Percentiles rank a stretch among this genome's conserved stretches.
Conservation (phyloP, 2,888 invertebrate genomes). For the Subacronicta megacephala region DNA sequence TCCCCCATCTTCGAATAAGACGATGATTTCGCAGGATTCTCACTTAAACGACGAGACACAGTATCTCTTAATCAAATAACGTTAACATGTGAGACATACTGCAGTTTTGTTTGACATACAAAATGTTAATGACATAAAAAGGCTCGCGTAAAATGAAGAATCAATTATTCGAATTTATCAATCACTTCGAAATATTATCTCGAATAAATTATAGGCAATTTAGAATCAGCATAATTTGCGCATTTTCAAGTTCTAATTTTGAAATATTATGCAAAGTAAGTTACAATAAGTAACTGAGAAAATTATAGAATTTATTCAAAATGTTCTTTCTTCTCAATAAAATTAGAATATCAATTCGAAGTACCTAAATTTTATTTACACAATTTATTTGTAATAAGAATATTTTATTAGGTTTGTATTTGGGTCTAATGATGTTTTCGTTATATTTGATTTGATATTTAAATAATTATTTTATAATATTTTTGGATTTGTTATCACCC, state of each 20-base stretch:
- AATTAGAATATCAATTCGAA: constrained; percentile 27
- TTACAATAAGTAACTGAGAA: constrained; percentile 8
- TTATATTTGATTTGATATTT: constrained; percentile 13
- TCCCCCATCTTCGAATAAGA: constrained; percentile 53
- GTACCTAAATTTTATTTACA: constrained; percentile 26
- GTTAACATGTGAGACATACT: constrained; percentile 64
- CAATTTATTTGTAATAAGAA: constrained; percentile 26
- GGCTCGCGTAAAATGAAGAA: constrained; percentile 4
- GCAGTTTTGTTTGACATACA: constrained; percentile 19
- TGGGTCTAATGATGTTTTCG: constrained; percentile 31
- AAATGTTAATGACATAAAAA: constrained; percentile 2
- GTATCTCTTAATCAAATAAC: constrained; percentile 75
- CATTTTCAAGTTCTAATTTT: constrained; percentile 7
- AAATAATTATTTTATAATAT: background rate
- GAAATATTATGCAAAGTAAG: constrained; percentile 18
- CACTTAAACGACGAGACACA: constrained; percentile 59
- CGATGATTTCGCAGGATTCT: constrained; percentile 69
- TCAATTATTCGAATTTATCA: constrained; percentile 15
- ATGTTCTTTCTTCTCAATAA: constrained; percentile 17
- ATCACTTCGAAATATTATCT: background rate
- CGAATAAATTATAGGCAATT: background rate
- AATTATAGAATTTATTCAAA: constrained; percentile 21
- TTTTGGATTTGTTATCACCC: too few relatives aligned
- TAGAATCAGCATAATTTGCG: background rate
- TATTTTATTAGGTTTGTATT: constrained; percentile 20